Conservation (phyloP, 2,888 invertebrate species). For the Perizoma flavofasciatum region DNA sequence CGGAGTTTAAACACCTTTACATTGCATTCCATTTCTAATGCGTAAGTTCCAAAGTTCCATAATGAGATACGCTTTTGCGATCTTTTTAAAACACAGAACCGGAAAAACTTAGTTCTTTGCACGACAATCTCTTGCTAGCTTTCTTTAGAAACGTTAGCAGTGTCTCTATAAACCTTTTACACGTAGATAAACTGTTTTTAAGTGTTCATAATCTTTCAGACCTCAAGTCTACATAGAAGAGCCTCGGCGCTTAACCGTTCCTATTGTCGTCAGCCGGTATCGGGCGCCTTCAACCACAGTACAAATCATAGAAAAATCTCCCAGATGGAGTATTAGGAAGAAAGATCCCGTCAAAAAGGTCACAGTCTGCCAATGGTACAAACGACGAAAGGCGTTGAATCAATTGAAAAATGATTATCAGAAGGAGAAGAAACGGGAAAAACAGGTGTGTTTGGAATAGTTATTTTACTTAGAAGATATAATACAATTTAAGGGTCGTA, state of each 20-base stretch:
- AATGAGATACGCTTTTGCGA: too few species aligned
- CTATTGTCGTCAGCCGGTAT: slow-evolving; percentile 44
- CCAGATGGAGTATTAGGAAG: slow-evolving; percentile 28
- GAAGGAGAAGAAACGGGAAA: slow-evolving; percentile 21
- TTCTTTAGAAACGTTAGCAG: too few species aligned
- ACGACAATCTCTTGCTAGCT: too few species aligned
- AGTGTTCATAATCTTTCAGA: slow-evolving; percentile 38
- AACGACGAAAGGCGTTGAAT: slow-evolving; percentile 39
- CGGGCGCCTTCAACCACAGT: slow-evolving; percentile 25
- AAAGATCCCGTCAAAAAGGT: slow-evolving; percentile 22
- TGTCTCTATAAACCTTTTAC: too few species aligned
- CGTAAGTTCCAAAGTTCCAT: too few species aligned
- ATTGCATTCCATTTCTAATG: too few species aligned
- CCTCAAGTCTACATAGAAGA: slow-evolving; percentile 46
- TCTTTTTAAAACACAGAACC: too few species aligned
- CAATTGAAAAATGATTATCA: slow-evolving; percentile 32
- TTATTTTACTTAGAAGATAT: not conserved
- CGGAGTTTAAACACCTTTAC: too few species aligned
- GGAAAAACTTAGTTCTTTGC: too few species aligned
- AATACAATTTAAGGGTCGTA: too few species aligned
- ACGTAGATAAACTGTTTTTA: not conserved
- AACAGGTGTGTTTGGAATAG: slow-evolving; percentile 5
- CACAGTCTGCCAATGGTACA: slow-evolving; percentile 44
- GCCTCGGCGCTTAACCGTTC: slow-evolving; percentile 42
- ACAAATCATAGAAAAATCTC: slow-evolving; percentile 29